Evolutionary conservation across 1,140 invertebrate species (phyloP).

Genomic region (Penaeus chinensis): DNA sequence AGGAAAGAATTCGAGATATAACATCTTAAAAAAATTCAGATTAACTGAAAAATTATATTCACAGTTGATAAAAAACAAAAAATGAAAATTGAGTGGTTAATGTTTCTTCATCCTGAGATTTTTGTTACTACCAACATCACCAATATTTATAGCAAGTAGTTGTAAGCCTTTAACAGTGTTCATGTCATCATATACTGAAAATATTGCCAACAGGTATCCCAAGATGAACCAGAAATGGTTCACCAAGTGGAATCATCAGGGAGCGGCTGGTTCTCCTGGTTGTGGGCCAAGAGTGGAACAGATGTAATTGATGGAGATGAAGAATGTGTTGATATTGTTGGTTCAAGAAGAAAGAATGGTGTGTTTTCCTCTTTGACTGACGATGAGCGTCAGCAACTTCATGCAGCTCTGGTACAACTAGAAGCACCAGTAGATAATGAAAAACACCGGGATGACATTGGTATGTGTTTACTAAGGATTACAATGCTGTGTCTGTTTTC

Average conservation of each 20-base stretch:
- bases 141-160: too few species aligned
- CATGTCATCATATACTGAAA: too few species aligned
- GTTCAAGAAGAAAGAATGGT: constrained; percentile 33
- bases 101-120: too few species aligned
- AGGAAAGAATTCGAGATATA: too few species aligned
- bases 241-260: constrained; percentile 27
- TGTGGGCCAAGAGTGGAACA: constrained; percentile 12
- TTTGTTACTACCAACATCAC: too few species aligned
- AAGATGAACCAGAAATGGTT: constrained; percentile 72
- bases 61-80: too few species aligned
- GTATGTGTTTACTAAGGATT: constrained; percentile 8
- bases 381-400: constrained; percentile 42
- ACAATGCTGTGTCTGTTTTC: too few species aligned
- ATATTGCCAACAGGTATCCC: constrained; percentile 69
- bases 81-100: too few species aligned
- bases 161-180: too few species aligned
- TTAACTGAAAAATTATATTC: too few species aligned
- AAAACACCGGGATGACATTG: constrained; percentile 50
- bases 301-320: not conserved
- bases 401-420: constrained; percentile 19
- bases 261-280: constrained; percentile 41
- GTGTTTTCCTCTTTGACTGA: constrained; percentile 39
- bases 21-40: too few species aligned
- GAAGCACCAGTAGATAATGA: constrained; percentile 31
- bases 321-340: constrained; percentile 30